Evolutionary conservation across 2,888 invertebrate genomes (phyloP).

Genomic region (Mythimna loreyi): DNA sequence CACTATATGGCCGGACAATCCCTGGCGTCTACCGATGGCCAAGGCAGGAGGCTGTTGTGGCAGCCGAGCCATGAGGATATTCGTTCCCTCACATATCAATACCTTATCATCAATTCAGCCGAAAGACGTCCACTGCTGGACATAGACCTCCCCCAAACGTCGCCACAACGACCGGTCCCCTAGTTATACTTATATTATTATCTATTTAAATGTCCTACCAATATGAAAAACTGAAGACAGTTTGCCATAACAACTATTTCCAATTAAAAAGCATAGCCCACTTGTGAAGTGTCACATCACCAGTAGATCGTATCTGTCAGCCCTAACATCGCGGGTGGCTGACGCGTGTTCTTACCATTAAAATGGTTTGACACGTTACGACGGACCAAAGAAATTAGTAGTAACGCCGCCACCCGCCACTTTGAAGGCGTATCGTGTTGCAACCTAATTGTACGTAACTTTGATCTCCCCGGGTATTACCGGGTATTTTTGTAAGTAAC

Average conservation of each 20-base stretch:
- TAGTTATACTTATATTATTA: too few species aligned
- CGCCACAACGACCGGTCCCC: too few species aligned
- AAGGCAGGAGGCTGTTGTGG: too few species aligned
- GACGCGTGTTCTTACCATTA: conserved; percentile 73
- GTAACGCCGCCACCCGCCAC: conserved; percentile 59
- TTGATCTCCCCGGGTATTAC: conserved; percentile 81
- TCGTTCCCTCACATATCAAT: too few species aligned
- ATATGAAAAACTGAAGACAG: not conserved
- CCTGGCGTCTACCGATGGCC: too few species aligned
- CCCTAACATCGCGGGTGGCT: conserved; percentile 78
- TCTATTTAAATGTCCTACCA: too few species aligned
- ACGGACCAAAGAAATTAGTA: conserved; percentile 83
- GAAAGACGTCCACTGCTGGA: too few species aligned
- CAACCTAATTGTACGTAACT: conserved; percentile 84
- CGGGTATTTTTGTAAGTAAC: conserved; percentile 68
- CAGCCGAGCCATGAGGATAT: too few species aligned
- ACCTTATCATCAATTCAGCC: too few species aligned
- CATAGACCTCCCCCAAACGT: too few species aligned
- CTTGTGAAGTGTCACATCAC: not conserved
- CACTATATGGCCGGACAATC: too few species aligned
- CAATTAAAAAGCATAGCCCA: conserved; percentile 22
- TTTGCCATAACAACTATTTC: conserved; percentile 10
- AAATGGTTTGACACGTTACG: conserved; percentile 84
- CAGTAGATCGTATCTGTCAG: conserved; percentile 58
- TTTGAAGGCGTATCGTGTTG: conserved; percentile 66